phyloP scores from a whole-genome alignment of 2,113 vertebrate species.

The Triplophysa tibetana region DNA sequence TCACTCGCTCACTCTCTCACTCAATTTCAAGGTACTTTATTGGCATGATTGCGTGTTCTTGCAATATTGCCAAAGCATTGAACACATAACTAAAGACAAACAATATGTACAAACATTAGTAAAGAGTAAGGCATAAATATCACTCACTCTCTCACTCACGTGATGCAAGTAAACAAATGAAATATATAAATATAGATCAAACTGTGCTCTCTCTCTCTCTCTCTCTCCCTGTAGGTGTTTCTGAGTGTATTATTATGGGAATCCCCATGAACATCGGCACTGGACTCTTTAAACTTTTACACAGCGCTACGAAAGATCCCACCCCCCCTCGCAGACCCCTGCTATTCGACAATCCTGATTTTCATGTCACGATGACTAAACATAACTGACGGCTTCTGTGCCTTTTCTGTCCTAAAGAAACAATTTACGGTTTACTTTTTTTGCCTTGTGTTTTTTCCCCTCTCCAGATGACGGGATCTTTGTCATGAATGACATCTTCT shows the following conservation, averaged over 20 bases:
- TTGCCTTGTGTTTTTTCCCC: not conserved
- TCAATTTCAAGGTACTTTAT: too few relatives aligned
- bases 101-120: too few relatives aligned
- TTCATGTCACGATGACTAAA: conserved; percentile 83
- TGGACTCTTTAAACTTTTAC: conserved; percentile 93
- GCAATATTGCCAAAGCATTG: too few relatives aligned
- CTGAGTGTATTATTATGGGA: conserved; percentile 98
- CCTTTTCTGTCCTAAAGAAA: not conserved
- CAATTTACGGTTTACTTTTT: not conserved
- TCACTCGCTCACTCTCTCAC: too few relatives aligned
- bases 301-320: conserved; percentile 84
- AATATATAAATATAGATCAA: too few relatives aligned
- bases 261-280: conserved; percentile 99
- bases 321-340: conserved; percentile 80
- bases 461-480: not conserved
- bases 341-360: conserved; percentile 87
- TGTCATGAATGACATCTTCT: not conserved
- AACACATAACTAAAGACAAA: too few relatives aligned
- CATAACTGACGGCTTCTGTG: conserved; percentile 63
- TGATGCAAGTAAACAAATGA: too few relatives aligned
- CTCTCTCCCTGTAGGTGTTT: conserved; percentile 92
- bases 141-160: too few relatives aligned
- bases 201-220: too few relatives aligned
- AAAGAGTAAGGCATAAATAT: too few relatives aligned
- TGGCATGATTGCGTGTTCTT: too few relatives aligned